phyloP scores from a whole-genome alignment of 2,888 invertebrate species.

The Erebia palarica region DNA sequence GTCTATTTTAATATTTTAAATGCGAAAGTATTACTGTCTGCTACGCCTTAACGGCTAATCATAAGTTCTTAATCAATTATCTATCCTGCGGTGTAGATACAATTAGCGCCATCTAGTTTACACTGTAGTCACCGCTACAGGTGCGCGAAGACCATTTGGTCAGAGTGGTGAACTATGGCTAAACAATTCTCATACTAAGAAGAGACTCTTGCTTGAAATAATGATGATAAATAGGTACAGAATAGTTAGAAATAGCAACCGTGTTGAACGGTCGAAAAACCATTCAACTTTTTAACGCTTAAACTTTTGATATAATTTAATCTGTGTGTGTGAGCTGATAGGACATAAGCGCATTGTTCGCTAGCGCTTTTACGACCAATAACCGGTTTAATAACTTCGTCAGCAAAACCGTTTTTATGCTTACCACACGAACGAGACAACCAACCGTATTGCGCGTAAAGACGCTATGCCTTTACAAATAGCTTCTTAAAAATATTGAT shows the following conservation, averaged over 20 bases:
- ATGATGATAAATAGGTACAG: too few species aligned
- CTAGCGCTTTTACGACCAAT: constrained; percentile 57
- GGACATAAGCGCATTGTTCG: constrained; percentile 53
- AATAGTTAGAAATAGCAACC: neutral
- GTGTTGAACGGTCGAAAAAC: neutral
- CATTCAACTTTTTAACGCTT: constrained; percentile 14
- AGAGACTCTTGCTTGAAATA: too few species aligned
- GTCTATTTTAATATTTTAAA: too few species aligned
- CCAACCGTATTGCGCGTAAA: neutral
- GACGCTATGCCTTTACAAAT: neutral
- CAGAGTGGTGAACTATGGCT: too few species aligned
- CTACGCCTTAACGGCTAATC: too few species aligned
- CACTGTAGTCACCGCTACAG: too few species aligned
- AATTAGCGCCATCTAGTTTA: too few species aligned
- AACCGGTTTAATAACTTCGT: constrained; percentile 58
- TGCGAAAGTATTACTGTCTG: too few species aligned
- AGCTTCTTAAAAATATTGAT: neutral
- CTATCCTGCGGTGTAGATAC: too few species aligned
- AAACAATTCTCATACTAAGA: too few species aligned
- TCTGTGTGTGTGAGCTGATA: constrained; percentile 41
- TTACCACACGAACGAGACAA: constrained; percentile 22
- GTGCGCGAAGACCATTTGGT: too few species aligned
- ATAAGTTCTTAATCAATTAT: too few species aligned
- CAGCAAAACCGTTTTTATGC: constrained; percentile 55
- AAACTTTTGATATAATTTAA: constrained; percentile 34